Conservation (phyloP, 2,888 invertebrate genomes). For the Arge pagana region DNA sequence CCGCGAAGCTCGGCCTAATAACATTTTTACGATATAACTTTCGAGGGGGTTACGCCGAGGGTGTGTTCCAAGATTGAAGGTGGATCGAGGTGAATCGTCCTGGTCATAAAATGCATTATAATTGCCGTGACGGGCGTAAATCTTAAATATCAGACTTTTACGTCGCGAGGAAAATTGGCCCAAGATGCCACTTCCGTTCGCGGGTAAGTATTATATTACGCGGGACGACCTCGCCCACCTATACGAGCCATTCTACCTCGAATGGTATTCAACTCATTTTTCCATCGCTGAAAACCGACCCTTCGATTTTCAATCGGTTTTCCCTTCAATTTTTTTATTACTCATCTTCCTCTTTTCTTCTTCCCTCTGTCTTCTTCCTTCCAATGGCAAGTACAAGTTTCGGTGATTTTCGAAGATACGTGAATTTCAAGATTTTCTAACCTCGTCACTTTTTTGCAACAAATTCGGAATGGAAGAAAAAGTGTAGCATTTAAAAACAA, state of each 20-base stretch:
- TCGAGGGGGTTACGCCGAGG: slow-evolving; percentile 10
- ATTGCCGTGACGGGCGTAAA: slow-evolving; percentile 55
- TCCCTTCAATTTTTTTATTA: slow-evolving; percentile 6
- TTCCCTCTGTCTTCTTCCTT: slow-evolving; percentile 11
- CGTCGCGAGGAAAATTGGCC: slow-evolving; percentile 51
- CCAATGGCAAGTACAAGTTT: too few relatives aligned
- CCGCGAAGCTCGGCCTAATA: slow-evolving; percentile 44
- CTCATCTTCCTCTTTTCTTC: not conserved
- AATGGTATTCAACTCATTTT: too few relatives aligned
- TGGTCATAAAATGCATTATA: slow-evolving; percentile 56
- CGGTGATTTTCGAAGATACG: too few relatives aligned
- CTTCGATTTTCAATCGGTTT: too few relatives aligned
- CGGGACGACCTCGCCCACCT: too few relatives aligned
- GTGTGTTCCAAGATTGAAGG: not conserved
- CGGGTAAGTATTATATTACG: too few relatives aligned
- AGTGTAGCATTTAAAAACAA: too few relatives aligned
- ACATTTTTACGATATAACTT: slow-evolving; percentile 57
- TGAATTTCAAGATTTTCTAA: too few relatives aligned
- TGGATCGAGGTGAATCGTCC: slow-evolving; percentile 2
- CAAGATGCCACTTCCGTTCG: slow-evolving; percentile 48
- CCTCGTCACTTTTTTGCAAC: too few relatives aligned
- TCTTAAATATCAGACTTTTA: slow-evolving; percentile 55
- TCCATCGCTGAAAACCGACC: too few relatives aligned
- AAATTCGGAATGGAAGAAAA: too few relatives aligned
- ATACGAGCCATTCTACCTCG: too few relatives aligned